phyloP scores from a whole-genome alignment of 2,113 vertebrate species.

The Addax nasomaculatus region DNA sequence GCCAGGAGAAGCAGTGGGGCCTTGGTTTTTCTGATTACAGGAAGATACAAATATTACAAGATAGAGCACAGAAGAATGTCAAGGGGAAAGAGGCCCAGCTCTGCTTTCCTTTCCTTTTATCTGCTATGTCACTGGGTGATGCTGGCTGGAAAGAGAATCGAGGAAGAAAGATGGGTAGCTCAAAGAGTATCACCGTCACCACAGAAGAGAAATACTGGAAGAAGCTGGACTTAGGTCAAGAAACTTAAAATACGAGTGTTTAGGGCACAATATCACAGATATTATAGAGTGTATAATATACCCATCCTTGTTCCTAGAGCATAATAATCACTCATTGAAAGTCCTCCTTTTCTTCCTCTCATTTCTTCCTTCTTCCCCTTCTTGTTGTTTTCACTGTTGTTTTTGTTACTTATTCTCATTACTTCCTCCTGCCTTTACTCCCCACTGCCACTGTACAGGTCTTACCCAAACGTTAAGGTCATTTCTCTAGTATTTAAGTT shows the following conservation, averaged over 20 bases:
- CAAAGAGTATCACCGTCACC: not conserved
- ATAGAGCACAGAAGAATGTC: not conserved
- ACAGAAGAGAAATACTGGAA: not conserved
- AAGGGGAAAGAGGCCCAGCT: not conserved
- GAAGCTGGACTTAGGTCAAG: not conserved
- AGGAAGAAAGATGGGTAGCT: not conserved
- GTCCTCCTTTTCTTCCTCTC: not conserved
- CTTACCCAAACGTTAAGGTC: not conserved
- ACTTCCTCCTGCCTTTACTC: not conserved
- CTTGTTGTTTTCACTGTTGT: not conserved
- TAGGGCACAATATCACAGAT: not conserved
- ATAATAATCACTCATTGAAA: not conserved
- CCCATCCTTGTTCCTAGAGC: not conserved
- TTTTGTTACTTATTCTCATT: not conserved
- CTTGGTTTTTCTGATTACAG: not conserved
- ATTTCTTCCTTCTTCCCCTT: too few relatives aligned
- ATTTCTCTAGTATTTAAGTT: not conserved
- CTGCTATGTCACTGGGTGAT: not conserved
- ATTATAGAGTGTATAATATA: rapidly evolving
- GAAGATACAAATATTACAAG: not conserved
- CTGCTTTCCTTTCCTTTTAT: not conserved
- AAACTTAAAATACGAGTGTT: not conserved
- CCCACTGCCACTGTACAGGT: not conserved
- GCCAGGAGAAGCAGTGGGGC: not conserved
- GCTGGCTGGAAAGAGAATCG: not conserved